Conservation (phyloP, 1,140 invertebrate species). For the Pogonomyrmex barbatus region DNA sequence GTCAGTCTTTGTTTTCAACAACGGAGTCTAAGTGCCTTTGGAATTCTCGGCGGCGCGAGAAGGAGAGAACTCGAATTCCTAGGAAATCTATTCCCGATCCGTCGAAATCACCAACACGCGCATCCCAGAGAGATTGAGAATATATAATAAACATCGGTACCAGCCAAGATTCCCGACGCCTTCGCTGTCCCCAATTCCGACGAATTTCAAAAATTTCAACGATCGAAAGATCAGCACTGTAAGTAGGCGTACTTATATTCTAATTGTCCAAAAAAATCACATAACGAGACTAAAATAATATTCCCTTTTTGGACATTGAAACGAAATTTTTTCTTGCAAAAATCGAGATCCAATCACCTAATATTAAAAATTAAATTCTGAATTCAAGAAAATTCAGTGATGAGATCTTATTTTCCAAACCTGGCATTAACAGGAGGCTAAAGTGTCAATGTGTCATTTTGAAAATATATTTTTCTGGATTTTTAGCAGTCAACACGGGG, state of each 20-base stretch:
- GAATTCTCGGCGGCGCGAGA: conserved; percentile 21
- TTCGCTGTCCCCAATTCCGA: conserved; percentile 35
- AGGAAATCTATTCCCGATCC: conserved; percentile 53
- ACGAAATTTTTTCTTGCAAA: not conserved
- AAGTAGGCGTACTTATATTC: not conserved
- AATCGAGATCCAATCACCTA: not conserved
- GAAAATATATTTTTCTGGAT: not conserved
- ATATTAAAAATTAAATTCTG: not conserved
- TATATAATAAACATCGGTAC: conserved; percentile 49
- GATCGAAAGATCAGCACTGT: conserved; percentile 24
- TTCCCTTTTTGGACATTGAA: not conserved
- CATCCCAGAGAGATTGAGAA: conserved; percentile 22
- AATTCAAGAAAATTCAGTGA: not conserved
- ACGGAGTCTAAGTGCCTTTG: conserved; percentile 13
- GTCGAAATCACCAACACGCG: conserved; percentile 22
- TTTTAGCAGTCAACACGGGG: too few species aligned
- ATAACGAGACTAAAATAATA: not conserved
- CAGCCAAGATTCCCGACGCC: conserved; percentile 45
- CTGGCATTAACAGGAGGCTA: not conserved
- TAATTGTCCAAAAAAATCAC: not conserved
- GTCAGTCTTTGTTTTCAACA: conserved; percentile 36
- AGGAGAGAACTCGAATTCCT: conserved; percentile 21
- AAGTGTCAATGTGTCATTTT: too few species aligned
- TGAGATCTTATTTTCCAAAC: not conserved
- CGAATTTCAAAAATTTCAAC: conserved; percentile 32